Percentiles rank a stretch among this genome's conserved stretches.
Evolutionary conservation across 2,113 vertebrate species (phyloP).

Genomic region (Lethenteron camtschaticum): DNA sequence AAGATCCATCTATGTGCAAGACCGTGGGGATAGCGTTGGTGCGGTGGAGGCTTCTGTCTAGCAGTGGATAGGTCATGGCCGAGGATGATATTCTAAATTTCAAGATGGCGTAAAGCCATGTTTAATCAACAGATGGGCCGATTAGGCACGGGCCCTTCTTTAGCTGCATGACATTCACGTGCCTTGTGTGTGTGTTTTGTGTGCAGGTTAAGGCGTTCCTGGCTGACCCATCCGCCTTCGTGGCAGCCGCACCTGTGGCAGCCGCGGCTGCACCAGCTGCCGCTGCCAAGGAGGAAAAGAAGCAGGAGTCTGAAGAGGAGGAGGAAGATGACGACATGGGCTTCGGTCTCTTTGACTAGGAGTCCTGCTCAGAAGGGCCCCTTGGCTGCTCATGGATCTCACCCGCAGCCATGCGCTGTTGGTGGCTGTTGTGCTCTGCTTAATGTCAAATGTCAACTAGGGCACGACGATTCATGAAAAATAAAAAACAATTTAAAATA

Average conservation of each 20-base stretch:
- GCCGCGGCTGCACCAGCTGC: neutral
- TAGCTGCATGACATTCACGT: neutral
- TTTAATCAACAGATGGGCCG: neutral
- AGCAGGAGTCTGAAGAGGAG: neutral
- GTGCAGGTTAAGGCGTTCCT: conserved; percentile 2
- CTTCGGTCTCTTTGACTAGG: neutral
- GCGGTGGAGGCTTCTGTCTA: neutral
- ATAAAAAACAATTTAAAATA: too few relatives aligned
- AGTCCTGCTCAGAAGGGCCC: neutral
- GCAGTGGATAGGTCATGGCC: neutral
- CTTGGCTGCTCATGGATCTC: too few relatives aligned
- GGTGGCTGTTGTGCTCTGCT: too few relatives aligned
- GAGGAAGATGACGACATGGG: conserved; percentile 4
- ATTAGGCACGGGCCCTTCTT: neutral
- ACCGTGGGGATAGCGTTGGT: neutral
- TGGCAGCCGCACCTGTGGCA: neutral
- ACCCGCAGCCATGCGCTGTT: too few relatives aligned
- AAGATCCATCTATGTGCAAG: too few relatives aligned
- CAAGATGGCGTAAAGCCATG: neutral
- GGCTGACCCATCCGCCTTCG: neutral
- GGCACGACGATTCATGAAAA: too few relatives aligned
- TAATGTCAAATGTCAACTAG: too few relatives aligned
- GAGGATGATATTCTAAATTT: neutral
- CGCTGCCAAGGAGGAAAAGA: neutral
- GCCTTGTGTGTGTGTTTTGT: neutral